Base-by-base conservation (phyloP, 1,140 invertebrate genomes). In the Aphis craccivora region DNA sequence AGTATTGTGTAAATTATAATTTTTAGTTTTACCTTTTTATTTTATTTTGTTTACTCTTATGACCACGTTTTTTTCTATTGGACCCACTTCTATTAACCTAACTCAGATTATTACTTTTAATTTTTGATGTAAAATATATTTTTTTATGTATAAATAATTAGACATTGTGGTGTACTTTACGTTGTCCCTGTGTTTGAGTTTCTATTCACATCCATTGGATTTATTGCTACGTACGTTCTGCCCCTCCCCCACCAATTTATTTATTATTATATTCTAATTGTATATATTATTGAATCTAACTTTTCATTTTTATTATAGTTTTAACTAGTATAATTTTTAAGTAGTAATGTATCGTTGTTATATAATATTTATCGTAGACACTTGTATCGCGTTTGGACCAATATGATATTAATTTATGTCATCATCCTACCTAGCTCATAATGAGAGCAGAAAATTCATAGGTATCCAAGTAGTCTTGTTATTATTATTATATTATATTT, bases 291-390 rank as follows among this genome's bases (percentile, higher is more conserved):
- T 84, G 23, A 25, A 25, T 25, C 25, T 67, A 22, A 40, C 23
- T 23, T 84, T 23, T 40, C 23, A 40, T 25, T 40, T 84, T 84
- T 43, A 25, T 40, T 84, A 37, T 37, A 84, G 40, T 84, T 40
- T 40, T 76, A 76, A n/a, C 30, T 76, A 84, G 83, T 84, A 43
- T 84, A 40, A 84, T 84, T 84, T 84, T 45, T 87, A 2, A 48
- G 23, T 87, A 45, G 23, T 87, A 48, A 30, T 45, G 84, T 87
- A 45, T 87, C 30, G 25, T 87, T 87, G 43, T n/a, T 87, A 45
- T 87, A 45, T 87, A 87, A 40, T 84, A 43, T 84, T 84, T 87
- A 87, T 87, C 43, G 43, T 35, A 87, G 83, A 87, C 43, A 87
- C 25, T 48, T 45, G 84, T 87, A 48, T 87, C 30, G 40, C 18